Evolutionary conservation across 2,113 vertebrate genomes (phyloP), one percentile per base, ranked within the genome.

Genomic region (Pomatorhinus ruficollis): DNA sequence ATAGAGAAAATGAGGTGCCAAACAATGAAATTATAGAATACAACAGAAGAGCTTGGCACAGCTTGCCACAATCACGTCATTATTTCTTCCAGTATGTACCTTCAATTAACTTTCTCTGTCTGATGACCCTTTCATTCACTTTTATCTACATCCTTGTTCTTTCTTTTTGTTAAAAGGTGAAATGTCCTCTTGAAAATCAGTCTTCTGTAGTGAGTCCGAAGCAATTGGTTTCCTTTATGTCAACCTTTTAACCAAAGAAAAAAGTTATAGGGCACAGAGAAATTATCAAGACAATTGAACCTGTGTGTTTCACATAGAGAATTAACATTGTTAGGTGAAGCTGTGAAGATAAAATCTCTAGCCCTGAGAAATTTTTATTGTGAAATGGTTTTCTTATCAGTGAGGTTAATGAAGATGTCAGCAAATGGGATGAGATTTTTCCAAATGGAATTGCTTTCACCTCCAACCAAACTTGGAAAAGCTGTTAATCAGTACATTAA

Each of bases 341-440:
- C 52, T 94, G 57, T 89, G 75, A 94, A 97, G 98, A 98, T 98
- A 98, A 97, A 95, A 98, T 97, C 97, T 97, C 49, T 57, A 97
- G 74, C 75, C 68, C 82, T 93, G 76, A 96, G 90, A 97, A 97
- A 89, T 97, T 96, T 97, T 96, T 97, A 96, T 97, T 97, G 95
- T 97, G 96, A 98, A 98, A 97, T 96, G 87, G 96, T 96, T 98
- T 98, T 89, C 96, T 98, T 98, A 98, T 98, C 97, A 96, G 96
- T 82, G 71, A 97, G 93, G 97, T 97, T 98, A 98, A 98, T 98
- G 98, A 98, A 98, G 98, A 97, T 97, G 97, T 98, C 98, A 98
- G 97, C 87, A 98, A 98, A 96, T 96, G 80, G 77, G 91, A 97
- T 97, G 93, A 97, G 78, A 75, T 82, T 97, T 97, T 97, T 81